Conservation (phyloP, 2,797 vertebrate species). For the Bovichtus variegatus region DNA sequence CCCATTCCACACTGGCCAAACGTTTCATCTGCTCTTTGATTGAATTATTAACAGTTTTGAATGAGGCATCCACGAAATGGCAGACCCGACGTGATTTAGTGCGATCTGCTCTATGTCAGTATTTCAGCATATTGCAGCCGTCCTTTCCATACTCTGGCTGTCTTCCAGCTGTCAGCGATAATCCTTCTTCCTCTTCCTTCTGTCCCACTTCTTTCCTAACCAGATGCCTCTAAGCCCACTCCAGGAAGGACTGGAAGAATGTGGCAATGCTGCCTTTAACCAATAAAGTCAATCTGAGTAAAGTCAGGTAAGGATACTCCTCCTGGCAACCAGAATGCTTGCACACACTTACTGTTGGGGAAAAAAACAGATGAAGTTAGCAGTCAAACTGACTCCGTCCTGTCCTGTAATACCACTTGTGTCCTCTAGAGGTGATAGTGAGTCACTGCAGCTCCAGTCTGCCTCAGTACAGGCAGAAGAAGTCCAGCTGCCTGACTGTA, state of each 20-base stretch:
- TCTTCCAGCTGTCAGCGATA: slow-evolving; percentile 32
- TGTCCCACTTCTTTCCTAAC: slow-evolving; percentile 9
- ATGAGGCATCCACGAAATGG: neutral
- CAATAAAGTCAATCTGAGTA: neutral
- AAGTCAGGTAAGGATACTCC: neutral
- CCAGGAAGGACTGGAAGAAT: slow-evolving; percentile 8
- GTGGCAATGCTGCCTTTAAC: neutral
- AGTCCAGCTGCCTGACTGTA: too few relatives aligned
- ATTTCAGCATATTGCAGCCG: neutral
- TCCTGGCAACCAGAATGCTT: neutral
- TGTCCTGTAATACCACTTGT: too few relatives aligned
- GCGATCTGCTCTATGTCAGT: neutral
- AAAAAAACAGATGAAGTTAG: too few relatives aligned
- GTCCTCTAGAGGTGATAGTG: too few relatives aligned
- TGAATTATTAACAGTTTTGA: neutral
- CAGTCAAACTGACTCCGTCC: too few relatives aligned
- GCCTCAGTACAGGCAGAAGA: too few relatives aligned
- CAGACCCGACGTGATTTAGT: neutral
- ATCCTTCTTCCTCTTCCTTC: slow-evolving; percentile 15
- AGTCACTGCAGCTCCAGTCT: too few relatives aligned
- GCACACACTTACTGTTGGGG: too few relatives aligned
- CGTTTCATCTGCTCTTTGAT: neutral
- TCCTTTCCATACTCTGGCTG: slow-evolving; percentile 14
- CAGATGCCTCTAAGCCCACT: slow-evolving; percentile 22
- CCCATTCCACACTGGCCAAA: too few relatives aligned